phyloP scores from a whole-genome alignment of 2,888 invertebrate species.

The Andrena marginata region DNA sequence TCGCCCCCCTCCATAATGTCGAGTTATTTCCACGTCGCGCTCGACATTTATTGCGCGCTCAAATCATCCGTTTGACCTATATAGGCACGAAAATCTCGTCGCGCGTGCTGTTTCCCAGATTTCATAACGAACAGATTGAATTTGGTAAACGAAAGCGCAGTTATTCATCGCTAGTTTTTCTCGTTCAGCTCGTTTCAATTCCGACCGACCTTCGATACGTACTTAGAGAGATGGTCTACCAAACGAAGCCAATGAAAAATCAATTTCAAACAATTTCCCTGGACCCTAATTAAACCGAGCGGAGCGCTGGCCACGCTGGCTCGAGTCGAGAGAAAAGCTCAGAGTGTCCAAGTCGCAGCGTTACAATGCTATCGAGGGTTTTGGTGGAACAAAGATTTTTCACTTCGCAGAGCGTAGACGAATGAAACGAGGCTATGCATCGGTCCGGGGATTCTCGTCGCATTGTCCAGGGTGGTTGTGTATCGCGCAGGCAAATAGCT shows the following conservation, averaged over 20 bases:
- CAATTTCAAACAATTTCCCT: not conserved
- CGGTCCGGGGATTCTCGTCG: slow-evolving; percentile 8
- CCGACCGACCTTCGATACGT: not conserved
- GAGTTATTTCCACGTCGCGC: slow-evolving; percentile 15
- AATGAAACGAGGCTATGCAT: not conserved
- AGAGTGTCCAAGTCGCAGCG: no score
- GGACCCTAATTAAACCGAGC: not conserved
- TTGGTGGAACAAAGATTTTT: no score
- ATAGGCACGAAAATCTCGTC: slow-evolving; percentile 38
- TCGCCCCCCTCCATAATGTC: not conserved
- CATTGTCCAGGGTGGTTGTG: not conserved
- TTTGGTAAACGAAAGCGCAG: slow-evolving; percentile 4
- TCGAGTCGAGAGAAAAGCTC: no score
- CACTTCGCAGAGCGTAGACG: not conserved
- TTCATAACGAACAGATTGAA: slow-evolving; percentile 11
- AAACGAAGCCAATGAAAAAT: not conserved
- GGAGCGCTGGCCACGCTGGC: no score
- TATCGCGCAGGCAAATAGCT: slow-evolving; percentile 5
- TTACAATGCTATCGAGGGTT: no score
- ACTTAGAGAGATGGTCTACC: not conserved
- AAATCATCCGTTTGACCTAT: slow-evolving; percentile 54
- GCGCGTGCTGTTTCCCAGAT: not conserved
- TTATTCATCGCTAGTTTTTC: not conserved
- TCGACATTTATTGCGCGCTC: slow-evolving; percentile 51
- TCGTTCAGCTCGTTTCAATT: not conserved